These are phyloP conservation scores for Nebria ingens DNA, from an alignment of 1,140 invertebrate genomes.

Conservation along the genomic window DNA sequence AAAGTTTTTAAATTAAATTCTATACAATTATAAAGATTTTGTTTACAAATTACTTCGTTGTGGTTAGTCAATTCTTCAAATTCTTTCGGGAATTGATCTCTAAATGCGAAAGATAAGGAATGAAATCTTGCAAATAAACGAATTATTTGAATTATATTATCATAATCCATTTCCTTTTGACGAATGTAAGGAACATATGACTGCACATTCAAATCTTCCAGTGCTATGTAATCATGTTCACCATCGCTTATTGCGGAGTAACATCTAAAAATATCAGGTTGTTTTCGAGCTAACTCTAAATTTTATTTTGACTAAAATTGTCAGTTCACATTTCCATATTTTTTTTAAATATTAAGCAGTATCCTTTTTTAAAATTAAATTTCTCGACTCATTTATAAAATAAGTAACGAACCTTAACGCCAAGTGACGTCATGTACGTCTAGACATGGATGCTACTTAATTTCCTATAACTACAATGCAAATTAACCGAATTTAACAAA, in stretches of 20 bases:
- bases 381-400: too few species aligned
- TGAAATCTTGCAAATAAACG: slow-evolving; percentile 54
- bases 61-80: slow-evolving; percentile 38
- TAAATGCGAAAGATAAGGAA: slow-evolving; percentile 55
- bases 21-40: slow-evolving; percentile 3
- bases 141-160: slow-evolving; percentile 42
- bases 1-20: slow-evolving; percentile 13
- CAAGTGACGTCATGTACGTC: too few species aligned
- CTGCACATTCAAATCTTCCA: slow-evolving; percentile 48
- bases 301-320: too few species aligned
- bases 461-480: too few species aligned
- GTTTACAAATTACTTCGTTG: slow-evolving; percentile 24
- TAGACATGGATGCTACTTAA: too few species aligned
- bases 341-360: background rate
- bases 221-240: slow-evolving; percentile 49
- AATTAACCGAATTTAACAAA: too few species aligned
- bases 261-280: slow-evolving; percentile 33
- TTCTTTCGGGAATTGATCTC: slow-evolving; percentile 45
- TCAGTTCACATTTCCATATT: background rate
- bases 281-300: too few species aligned
- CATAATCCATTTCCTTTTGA: slow-evolving; percentile 40
- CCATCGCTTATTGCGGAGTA: slow-evolving; percentile 46
- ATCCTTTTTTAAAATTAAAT: background rate
- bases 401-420: too few species aligned
- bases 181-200: slow-evolving; percentile 41